Conservation (phyloP, 2,888 invertebrate species). For the Elysia crispata region DNA sequence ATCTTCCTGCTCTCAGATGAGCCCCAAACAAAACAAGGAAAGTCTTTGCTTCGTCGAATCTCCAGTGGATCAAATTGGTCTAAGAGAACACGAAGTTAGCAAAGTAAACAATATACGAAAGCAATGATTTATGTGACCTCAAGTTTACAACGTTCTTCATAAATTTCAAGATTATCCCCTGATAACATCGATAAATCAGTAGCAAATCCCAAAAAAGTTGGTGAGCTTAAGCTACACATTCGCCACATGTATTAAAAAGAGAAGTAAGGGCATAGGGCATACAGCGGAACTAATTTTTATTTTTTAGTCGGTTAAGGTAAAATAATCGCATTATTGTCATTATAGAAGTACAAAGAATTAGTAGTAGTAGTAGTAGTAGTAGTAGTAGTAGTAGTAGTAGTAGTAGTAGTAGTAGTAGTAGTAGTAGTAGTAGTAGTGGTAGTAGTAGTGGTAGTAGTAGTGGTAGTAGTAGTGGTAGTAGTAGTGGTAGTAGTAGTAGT, state of each 20-base stretch:
- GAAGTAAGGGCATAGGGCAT: no score
- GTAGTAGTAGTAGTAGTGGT: constrained; percentile 26
- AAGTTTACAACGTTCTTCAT: neutral
- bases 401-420: constrained; percentile 17
- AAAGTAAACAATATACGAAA: no score
- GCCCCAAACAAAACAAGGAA: neutral
- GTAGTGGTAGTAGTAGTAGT: constrained; percentile 11
- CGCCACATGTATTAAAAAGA: no score
- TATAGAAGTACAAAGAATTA: neutral
- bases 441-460: constrained; percentile 14
- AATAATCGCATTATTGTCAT: neutral
- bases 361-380: no score
- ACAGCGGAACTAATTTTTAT: no score
- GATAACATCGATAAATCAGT: neutral
- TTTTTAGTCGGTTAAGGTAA: neutral
- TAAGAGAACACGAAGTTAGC: no score
- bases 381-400: constrained; percentile 9
- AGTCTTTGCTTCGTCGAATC: no score
- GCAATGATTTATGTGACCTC: no score
- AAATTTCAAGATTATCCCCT: neutral
- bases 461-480: neutral
- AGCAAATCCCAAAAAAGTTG: no score
- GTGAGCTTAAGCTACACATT: no score
- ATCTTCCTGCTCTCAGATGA: neutral
- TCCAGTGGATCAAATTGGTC: no score